Conservation (phyloP, 2,888 invertebrate genomes). For the Calameuta filiformis region DNA sequence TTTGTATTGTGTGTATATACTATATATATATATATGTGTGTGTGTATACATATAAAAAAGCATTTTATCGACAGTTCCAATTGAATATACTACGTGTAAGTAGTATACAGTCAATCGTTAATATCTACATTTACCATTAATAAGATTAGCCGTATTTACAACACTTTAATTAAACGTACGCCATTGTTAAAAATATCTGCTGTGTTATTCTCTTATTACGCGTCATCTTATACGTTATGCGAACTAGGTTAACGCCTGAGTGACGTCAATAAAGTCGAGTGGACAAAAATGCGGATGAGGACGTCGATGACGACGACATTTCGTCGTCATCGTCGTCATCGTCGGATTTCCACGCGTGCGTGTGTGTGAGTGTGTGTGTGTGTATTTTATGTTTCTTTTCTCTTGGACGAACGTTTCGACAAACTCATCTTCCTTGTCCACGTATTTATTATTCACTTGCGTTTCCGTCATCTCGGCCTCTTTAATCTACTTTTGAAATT, state of each 20-base stretch:
- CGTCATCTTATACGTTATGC: neutral
- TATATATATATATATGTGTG: neutral
- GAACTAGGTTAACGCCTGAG: neutral
- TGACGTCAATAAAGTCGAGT: neutral
- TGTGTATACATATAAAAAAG: conserved; percentile 57
- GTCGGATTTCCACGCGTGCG: conserved; percentile 17
- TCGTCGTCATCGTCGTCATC: conserved; percentile 1
- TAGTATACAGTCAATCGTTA: conserved; percentile 4
- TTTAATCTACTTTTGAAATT: neutral
- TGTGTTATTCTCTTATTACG: conserved; percentile 4
- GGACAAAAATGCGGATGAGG: neutral
- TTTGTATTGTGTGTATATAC: conserved; percentile 14
- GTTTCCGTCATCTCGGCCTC: neutral
- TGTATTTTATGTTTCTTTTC: conserved; percentile 8
- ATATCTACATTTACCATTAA: conserved; percentile 42
- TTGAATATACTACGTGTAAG: conserved; percentile 33
- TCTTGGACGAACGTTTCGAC: conserved; percentile 6
- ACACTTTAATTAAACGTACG: conserved; percentile 30
- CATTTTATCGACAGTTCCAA: conserved; percentile 54
- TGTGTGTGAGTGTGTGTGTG: conserved; percentile 31
- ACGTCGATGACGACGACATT: neutral
- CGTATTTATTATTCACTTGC: neutral
- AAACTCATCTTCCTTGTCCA: neutral
- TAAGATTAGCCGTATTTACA: conserved; percentile 58
- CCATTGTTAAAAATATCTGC: conserved; percentile 54